Percentiles rank a stretch among this genome's conserved stretches.
Evolutionary conservation across 1,140 invertebrate genomes (phyloP).

Genomic region (Ceratina australensis): DNA sequence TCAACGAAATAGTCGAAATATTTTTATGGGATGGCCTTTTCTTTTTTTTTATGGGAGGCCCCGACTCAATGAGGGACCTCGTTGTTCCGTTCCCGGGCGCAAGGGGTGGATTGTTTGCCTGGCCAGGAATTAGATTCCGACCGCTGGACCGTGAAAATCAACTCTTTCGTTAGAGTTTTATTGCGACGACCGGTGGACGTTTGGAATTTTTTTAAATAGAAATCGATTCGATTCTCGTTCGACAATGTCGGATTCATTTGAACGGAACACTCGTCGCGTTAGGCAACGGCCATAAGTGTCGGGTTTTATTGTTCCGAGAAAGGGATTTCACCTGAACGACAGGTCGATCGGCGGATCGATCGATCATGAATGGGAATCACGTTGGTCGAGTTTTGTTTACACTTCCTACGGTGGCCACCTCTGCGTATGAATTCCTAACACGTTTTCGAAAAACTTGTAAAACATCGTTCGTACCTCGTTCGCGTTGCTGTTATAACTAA

Average conservation of each 20-base stretch:
- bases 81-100: not conserved
- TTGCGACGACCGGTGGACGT: not conserved
- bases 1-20: conserved; percentile 22
- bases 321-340: conserved; percentile 50
- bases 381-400: conserved; percentile 73
- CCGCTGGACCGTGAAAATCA: not conserved
- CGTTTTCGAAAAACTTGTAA: conserved; percentile 53
- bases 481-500: not conserved
- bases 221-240: not conserved
- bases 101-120: not conserved
- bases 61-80: not conserved
- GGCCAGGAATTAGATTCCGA: not conserved
- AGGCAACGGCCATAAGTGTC: not conserved
- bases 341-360: conserved; percentile 34
- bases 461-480: not conserved
- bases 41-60: conserved; percentile 15
- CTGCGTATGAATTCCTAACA: conserved; percentile 70
- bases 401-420: conserved; percentile 60
- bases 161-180: not conserved
- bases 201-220: not conserved
- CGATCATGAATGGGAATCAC: conserved; percentile 72
- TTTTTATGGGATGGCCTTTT: conserved; percentile 21
- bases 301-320: conserved; percentile 62
- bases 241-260: not conserved
- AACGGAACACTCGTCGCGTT: not conserved